A percentile compares a stretch with the other conserved stretches of the same genome.
These are phyloP conservation scores for Momotus momota DNA, from an alignment of 2,797 vertebrate species.

Conservation along the genomic window DNA sequence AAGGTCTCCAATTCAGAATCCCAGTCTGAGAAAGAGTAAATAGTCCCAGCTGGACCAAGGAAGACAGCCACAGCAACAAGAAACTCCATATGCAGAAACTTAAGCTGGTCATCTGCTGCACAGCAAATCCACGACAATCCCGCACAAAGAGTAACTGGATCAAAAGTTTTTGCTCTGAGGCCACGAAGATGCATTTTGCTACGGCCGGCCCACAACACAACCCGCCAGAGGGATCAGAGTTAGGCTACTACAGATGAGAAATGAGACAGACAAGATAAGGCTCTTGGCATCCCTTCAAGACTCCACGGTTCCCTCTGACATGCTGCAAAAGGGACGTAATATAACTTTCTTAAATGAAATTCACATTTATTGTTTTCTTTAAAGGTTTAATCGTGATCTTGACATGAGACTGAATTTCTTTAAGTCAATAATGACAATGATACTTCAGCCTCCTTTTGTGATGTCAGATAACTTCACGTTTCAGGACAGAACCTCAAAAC, in stretches of 20 bases:
- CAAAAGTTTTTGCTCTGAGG: background rate
- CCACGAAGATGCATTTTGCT: background rate
- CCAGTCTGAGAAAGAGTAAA: background rate
- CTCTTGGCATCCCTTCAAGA: background rate
- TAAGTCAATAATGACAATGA: background rate
- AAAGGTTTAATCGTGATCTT: background rate
- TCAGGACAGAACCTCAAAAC: background rate
- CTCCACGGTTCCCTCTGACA: conserved; percentile 19
- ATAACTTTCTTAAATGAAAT: background rate
- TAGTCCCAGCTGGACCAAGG: background rate
- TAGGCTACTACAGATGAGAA: background rate
- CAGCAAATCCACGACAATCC: conserved; percentile 21
- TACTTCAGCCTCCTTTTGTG: background rate
- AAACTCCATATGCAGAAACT: background rate
- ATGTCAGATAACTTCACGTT: background rate
- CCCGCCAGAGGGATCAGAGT: background rate
- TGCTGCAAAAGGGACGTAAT: background rate
- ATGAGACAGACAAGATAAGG: background rate
- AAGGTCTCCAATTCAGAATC: background rate
- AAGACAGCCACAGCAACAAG: background rate
- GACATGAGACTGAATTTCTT: background rate
- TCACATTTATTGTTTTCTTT: background rate
- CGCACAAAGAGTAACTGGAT: background rate
- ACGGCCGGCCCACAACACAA: background rate
- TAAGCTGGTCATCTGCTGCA: conserved; percentile 27